Evolutionary conservation across 2,888 invertebrate species (phyloP), one percentile per base, ranked within the genome.

Genomic region (Lasioglossum pauxillum): DNA sequence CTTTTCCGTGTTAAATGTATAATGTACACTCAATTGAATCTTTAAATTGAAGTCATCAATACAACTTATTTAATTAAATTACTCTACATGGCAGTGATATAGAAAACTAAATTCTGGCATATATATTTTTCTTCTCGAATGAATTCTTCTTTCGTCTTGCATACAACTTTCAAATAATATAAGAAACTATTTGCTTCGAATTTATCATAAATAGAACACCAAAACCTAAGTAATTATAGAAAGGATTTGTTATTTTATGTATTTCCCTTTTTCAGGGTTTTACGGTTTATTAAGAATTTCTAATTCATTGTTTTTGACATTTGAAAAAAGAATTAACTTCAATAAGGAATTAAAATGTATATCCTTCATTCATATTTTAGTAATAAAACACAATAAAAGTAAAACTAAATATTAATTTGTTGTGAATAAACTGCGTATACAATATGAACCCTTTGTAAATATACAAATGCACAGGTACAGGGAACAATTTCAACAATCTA

Each of bases 1-100:
- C 71, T 31, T 49, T n/a, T 23, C 46, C n/a, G n/a, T 35, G 19
- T 81, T 69, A 75, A 76, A 64, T 86, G 73, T 75, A 75, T 67
- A 80, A 57, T 83, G 74, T 46, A 77, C 64, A 75, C 60, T 57
- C 57, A 83, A 86, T 44, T 35, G 64, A 86, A 79, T 35, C 44
- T 72, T 35, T 81, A 53, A 86, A 86, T 67, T 76, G 78, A 86
- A 83, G 38, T 69, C 57, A 38, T 81, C 10, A 35, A 77, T 78
- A 79, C n/a, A 78, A 84, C 84, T 82, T 73, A 78, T 83, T 75
- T 71, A 71, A 82, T 71, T 87, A 86, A 86, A 77, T 83, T 90
- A 90, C 80, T 74, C 80, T 84, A 83, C 14, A 80, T 90, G 91
- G 91, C 91, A 91, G 91, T 91, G 90, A 85, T 90, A 88, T 77